A percentile compares a stretch with the other conserved stretches of the same genome.
These are phyloP conservation scores for Mormyrops attenuatus DNA, from an alignment of 2,797 vertebrate genomes.

Conservation along the genomic window DNA sequence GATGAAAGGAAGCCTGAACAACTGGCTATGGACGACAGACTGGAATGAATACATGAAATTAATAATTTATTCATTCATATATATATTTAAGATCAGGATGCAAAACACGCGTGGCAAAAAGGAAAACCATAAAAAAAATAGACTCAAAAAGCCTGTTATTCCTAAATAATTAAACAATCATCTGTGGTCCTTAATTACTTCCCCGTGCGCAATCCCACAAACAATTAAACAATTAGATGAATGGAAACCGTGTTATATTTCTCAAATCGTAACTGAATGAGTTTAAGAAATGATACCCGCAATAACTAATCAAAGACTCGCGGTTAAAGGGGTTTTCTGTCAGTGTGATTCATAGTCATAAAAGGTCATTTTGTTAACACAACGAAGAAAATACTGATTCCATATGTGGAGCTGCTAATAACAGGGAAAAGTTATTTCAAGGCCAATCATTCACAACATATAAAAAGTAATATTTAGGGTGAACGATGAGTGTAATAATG, in stretches of 20 bases:
- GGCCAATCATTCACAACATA: background rate
- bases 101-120: background rate
- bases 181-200: background rate
- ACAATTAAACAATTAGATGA: constrained; percentile 7
- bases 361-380: background rate
- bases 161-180: background rate
- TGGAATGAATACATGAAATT: background rate
- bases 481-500: constrained; percentile 1
- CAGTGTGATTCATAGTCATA: background rate
- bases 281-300: background rate
- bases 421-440: background rate
- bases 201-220: background rate
- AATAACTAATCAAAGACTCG: background rate
- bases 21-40: background rate
- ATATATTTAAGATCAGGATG: background rate
- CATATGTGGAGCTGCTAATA: background rate
- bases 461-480: background rate
- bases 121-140: background rate
- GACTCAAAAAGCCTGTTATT: background rate
- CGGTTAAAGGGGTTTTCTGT: background rate
- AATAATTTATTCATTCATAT: background rate
- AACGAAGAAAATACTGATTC: background rate
- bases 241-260: background rate
- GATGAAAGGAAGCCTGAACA: background rate
- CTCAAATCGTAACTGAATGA: background rate